These are phyloP conservation scores for Synergus itoensis DNA, from an alignment of 2,888 invertebrate genomes.

Conservation along the genomic window DNA sequence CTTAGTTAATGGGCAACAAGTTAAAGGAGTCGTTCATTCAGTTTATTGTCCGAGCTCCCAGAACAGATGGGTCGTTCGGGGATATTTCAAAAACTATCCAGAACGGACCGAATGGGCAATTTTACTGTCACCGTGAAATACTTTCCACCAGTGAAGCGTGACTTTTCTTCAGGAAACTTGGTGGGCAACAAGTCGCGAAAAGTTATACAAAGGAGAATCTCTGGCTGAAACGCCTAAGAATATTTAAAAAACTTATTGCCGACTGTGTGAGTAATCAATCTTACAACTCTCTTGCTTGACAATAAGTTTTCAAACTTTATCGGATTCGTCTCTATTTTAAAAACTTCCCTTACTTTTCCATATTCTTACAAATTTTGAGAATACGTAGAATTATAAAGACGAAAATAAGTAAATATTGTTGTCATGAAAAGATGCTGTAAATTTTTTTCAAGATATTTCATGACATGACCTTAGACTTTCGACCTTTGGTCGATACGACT, in stretches of 20 bases:
- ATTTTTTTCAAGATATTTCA: too few species aligned
- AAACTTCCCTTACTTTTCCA: background rate
- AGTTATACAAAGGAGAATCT: slow-evolving; percentile 50
- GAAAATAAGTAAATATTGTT: too few species aligned
- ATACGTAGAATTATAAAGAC: background rate
- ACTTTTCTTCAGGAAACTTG: slow-evolving; percentile 47
- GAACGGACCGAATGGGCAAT: slow-evolving; percentile 20
- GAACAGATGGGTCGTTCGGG: slow-evolving; percentile 26
- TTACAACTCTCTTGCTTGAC: slow-evolving; percentile 6
- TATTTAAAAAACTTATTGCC: slow-evolving; percentile 61
- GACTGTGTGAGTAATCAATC: slow-evolving; percentile 2
- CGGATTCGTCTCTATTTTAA: background rate
- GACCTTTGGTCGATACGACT: too few species aligned
- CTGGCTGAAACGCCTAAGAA: slow-evolving; percentile 54
- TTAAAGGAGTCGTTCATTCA: slow-evolving; percentile 10
- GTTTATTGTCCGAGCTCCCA: slow-evolving; percentile 2
- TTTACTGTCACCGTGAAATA: slow-evolving; percentile 31
- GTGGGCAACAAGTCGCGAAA: slow-evolving; percentile 58
- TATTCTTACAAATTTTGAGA: background rate
- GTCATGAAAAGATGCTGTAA: too few species aligned
- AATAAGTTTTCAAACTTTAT: background rate
- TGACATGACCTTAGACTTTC: too few species aligned
- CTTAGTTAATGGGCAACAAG: background rate
- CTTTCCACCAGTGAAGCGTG: slow-evolving; percentile 23
- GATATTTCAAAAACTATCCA: slow-evolving; percentile 26